A percentile compares a stretch with the other conserved stretches of the same genome.
Evolutionary conservation across 1,140 invertebrate species (phyloP).

Genomic region (Halesus radiatus): DNA sequence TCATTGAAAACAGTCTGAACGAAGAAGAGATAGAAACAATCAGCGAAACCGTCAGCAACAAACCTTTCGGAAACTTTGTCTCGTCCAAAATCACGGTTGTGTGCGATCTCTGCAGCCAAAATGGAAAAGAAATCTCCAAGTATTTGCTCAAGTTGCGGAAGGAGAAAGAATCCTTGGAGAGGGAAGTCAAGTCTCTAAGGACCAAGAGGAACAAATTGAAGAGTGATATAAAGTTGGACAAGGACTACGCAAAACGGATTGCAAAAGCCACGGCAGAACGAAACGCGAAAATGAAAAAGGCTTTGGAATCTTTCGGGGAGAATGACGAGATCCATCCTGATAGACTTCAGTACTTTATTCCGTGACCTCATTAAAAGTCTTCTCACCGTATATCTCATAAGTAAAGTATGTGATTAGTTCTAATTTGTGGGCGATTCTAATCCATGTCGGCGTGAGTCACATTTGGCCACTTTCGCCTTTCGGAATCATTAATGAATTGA

Average conservation of each 20-base stretch:
- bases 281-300: slow-evolving; percentile 24
- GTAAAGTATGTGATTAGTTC: too few species aligned
- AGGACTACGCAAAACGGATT: slow-evolving; percentile 2
- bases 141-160: slow-evolving; percentile 16
- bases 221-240: slow-evolving; percentile 31
- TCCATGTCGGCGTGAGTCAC: too few species aligned
- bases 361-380: too few species aligned
- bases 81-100: background rate
- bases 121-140: background rate
- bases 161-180: slow-evolving; percentile 21
- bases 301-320: slow-evolving; percentile 14
- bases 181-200: slow-evolving; percentile 19
- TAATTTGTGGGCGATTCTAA: too few species aligned
- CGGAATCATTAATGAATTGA: too few species aligned
- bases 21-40: background rate
- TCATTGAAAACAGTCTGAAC: background rate
- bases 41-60: background rate
- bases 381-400: too few species aligned
- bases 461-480: too few species aligned
- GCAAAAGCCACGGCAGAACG: background rate
- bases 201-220: slow-evolving; percentile 29
- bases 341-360: slow-evolving; percentile 16
- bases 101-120: slow-evolving; percentile 38
- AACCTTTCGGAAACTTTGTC: background rate
- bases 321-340: slow-evolving; percentile 28